Conservation (phyloP, 1,140 invertebrate species). For the Caenorhabditis inopinata region DNA sequence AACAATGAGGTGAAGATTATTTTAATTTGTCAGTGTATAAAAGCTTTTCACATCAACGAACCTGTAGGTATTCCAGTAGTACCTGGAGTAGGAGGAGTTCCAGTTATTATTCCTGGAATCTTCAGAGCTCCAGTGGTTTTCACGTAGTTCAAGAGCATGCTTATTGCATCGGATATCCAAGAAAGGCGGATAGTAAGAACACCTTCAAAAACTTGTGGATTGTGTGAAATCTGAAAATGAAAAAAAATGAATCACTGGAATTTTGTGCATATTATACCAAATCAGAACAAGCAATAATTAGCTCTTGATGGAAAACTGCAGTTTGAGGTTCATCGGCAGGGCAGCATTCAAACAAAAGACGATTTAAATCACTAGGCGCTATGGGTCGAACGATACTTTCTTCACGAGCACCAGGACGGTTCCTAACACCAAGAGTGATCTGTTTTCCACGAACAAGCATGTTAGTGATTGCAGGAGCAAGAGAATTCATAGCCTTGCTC, state of each 20-base stretch:
- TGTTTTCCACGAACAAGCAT: constrained; percentile 95
- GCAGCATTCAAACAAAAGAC: constrained; percentile 67
- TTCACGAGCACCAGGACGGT: constrained; percentile 75
- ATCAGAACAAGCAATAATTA: constrained; percentile 79
- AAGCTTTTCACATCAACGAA: not conserved
- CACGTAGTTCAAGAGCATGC: constrained; percentile 56
- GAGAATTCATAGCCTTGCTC: constrained; percentile 91
- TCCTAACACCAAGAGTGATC: constrained; percentile 87
- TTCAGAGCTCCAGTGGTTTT: not conserved
- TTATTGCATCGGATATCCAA: constrained; percentile 61
- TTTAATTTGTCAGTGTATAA: too few species aligned
- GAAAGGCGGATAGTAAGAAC: constrained; percentile 61
- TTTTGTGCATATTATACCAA: constrained; percentile 74
- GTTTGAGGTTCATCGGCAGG: constrained; percentile 84
- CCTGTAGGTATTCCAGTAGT: constrained; percentile 36
- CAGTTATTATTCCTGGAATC: not conserved
- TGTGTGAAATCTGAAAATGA: constrained; percentile 83
- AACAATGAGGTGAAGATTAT: too few species aligned
- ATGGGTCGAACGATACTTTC: constrained; percentile 94
- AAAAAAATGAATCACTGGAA: too few species aligned
- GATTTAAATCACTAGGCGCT: constrained; percentile 74
- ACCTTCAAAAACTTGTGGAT: constrained; percentile 72
- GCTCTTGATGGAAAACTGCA: constrained; percentile 91
- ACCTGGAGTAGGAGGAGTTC: constrained; percentile 23
- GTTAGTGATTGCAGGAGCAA: constrained; percentile 94